Evolutionary conservation across 2,113 vertebrate genomes (phyloP).

Genomic region (Anarhynchus alexandrinus): DNA sequence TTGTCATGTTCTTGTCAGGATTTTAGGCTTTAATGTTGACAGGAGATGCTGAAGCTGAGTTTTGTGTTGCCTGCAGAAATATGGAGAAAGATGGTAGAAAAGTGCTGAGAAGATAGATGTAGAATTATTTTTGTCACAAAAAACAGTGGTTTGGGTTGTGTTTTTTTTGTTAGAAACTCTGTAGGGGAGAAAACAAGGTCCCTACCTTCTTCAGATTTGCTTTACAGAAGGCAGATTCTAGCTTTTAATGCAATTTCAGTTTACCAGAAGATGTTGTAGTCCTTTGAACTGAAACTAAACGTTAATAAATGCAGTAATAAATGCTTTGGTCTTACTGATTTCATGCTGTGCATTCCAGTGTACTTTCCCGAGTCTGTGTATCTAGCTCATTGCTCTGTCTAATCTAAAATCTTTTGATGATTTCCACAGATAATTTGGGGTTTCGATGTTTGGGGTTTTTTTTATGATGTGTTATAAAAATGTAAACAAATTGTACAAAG

Average conservation of each 20-base stretch:
- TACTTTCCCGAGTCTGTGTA: neutral
- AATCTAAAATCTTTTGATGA: neutral
- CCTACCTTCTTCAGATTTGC: neutral
- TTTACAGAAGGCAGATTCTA: neutral
- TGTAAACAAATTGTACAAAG: neutral
- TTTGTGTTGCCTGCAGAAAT: constrained; percentile 37
- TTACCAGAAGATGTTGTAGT: neutral
- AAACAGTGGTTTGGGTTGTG: neutral
- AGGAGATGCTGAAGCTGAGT: constrained; percentile 42
- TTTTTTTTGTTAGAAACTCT: neutral
- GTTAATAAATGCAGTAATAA: neutral
- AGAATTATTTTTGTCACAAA: neutral
- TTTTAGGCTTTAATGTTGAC: constrained; percentile 41
- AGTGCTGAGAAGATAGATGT: neutral
- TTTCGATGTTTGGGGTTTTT: neutral
- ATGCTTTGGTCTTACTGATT: neutral
- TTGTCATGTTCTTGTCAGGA: constrained; percentile 52
- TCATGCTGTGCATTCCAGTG: neutral
- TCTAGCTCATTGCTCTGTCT: neutral
- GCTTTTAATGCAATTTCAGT: neutral
- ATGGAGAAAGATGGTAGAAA: neutral
- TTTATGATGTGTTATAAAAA: neutral
- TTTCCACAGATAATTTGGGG: neutral
- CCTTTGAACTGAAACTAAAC: neutral
- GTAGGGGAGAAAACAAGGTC: neutral